Percentiles rank a stretch among this genome's conserved stretches.
These are phyloP conservation scores for Clistopyga incitator DNA, from an alignment of 2,888 invertebrate species.

Conservation along the genomic window DNA sequence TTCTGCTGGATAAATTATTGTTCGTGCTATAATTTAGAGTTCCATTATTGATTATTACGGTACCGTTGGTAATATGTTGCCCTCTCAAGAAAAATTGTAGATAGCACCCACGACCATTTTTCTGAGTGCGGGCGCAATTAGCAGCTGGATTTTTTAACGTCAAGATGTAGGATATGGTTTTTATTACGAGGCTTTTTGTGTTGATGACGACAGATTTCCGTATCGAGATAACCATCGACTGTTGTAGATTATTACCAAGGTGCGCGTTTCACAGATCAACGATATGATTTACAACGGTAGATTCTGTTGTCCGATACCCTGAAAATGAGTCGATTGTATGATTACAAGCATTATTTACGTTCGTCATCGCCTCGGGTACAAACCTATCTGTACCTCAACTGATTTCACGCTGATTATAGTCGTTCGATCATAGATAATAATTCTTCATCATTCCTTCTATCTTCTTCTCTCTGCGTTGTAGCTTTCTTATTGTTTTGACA, in stretches of 20 bases:
- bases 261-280: conserved; percentile 5
- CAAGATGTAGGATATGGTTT: conserved; percentile 18
- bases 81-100: too few relatives aligned
- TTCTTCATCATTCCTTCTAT: conserved; percentile 38
- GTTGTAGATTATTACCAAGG: conserved; percentile 18
- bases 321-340: conserved; percentile 49
- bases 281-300: conserved; percentile 23
- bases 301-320: conserved; percentile 24
- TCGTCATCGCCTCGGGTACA: not conserved
- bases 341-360: conserved; percentile 22
- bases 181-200: conserved; percentile 19
- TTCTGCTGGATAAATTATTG: too few relatives aligned
- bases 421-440: conserved; percentile 39
- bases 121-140: not conserved
- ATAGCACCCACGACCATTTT: not conserved
- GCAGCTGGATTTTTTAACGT: not conserved
- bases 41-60: too few relatives aligned
- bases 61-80: too few relatives aligned
- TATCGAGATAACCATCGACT: conserved; percentile 22
- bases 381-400: conserved; percentile 6
- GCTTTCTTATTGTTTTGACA: conserved; percentile 6
- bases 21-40: too few relatives aligned
- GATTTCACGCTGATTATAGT: conserved; percentile 42
- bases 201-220: conserved; percentile 30
- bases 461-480: not conserved